A percentile compares a stretch with the other conserved stretches of the same genome.
Conservation (phyloP, 2,113 vertebrate species). For the Meriones unguiculatus region DNA sequence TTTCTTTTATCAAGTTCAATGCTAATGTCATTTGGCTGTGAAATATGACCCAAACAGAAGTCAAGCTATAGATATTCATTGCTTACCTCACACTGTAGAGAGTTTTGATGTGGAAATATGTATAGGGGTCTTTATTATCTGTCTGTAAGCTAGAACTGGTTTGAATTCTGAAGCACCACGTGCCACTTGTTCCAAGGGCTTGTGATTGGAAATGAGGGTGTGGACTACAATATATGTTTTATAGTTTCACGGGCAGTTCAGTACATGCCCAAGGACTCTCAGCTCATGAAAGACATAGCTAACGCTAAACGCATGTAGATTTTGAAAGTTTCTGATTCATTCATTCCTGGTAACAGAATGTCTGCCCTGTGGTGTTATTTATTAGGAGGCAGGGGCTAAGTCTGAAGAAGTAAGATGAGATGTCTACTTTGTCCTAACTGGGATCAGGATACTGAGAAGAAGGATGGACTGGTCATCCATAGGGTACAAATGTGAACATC, state of each 20-base stretch:
- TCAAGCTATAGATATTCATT: conserved; percentile 18
- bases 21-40: conserved; percentile 35
- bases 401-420: accelerated
- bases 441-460: background rate
- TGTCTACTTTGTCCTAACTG: background rate
- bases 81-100: background rate
- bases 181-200: background rate
- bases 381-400: background rate
- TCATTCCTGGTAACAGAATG: background rate
- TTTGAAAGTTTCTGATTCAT: background rate
- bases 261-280: background rate
- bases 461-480: background rate
- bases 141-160: background rate
- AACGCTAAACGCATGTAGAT: background rate
- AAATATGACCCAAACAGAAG: conserved; percentile 25
- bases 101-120: conserved; percentile 1
- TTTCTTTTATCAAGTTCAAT: background rate
- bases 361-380: background rate
- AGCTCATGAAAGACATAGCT: background rate
- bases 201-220: background rate
- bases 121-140: background rate
- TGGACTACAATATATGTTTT: background rate
- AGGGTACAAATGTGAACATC: background rate
- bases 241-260: background rate
- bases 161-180: background rate